phyloP scores from a whole-genome alignment of 2,888 invertebrate genomes.

The Biston betularia region DNA sequence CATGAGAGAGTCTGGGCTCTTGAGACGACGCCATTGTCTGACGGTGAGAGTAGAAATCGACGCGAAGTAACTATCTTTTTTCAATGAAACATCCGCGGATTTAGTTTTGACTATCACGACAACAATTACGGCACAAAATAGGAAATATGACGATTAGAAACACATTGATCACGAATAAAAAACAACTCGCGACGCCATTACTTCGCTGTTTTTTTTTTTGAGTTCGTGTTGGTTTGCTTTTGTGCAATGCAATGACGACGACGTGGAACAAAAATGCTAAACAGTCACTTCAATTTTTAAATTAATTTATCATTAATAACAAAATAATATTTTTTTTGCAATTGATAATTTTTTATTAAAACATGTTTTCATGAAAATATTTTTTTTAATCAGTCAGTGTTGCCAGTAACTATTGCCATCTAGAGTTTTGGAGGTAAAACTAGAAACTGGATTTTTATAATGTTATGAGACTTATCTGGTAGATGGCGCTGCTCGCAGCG shows the following conservation, averaged over 20 bases:
- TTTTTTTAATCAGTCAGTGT: no score
- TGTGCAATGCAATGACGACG: neutral
- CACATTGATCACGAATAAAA: slow-evolving; percentile 77
- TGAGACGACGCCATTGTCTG: slow-evolving; percentile 85
- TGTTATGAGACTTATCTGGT: no score
- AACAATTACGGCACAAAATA: slow-evolving; percentile 57
- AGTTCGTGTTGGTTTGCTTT: slow-evolving; percentile 50
- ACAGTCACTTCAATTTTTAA: neutral
- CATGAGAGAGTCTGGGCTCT: slow-evolving; percentile 74
- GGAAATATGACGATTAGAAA: slow-evolving; percentile 69
- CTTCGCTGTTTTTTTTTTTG: slow-evolving; percentile 63
- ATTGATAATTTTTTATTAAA: no score
- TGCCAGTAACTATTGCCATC: no score
- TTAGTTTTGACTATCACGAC: slow-evolving; percentile 57
- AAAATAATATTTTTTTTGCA: neutral
- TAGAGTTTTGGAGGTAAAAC: no score
- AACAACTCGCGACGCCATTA: slow-evolving; percentile 86
- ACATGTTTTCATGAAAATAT: no score
- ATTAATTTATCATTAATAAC: neutral
- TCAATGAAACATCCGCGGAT: slow-evolving; percentile 71
- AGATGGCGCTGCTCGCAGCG: no score
- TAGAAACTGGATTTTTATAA: no score
- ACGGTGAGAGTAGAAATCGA: slow-evolving; percentile 66
- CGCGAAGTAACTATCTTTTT: slow-evolving; percentile 62
- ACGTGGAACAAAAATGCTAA: slow-evolving; percentile 40